Base-by-base conservation (phyloP, 2,888 invertebrate species). In the Loripinus fragilis region DNA sequence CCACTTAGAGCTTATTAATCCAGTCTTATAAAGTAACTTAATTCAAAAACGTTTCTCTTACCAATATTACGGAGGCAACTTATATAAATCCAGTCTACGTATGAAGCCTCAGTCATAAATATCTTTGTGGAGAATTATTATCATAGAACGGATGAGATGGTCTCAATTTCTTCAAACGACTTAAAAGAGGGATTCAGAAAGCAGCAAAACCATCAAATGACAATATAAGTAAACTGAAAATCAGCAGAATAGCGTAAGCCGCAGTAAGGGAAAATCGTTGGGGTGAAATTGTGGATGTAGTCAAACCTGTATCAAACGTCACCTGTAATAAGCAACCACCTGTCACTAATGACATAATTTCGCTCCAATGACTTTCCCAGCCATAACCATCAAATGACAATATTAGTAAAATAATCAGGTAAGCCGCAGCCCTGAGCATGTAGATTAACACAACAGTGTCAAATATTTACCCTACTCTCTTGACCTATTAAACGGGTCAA, bases 151-250 rank as follows among this genome's bases (percentile, higher is more conserved):
- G 3, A 60, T 12, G 60, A 15, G 33, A 33, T 15, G 30, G 60
- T 60, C 60, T 60, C 23, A 20, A 33, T 2, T 60, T 30, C 33
- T 33, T 60, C 60, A 60, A 60, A 60, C 15, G 60, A 60, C 60
- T 17, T 23, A 8, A 10, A 20, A 60, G 60, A 33, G 60, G 60
- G 12, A 5, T 38, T 38, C 5, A 12, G 38, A 38, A 12, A 8
- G 38, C 5, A 12, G 38, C 38, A 38, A 38, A 5, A 60, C 15
- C 60, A 28, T 60, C 60, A 60, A 60, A 60, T 7, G 60, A 60
- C 60, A 20, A 25, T 8, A 60, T 60, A 60, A 28, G 33, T 17
- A 33, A 60, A 60, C 23, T 20, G 60, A 33, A 33, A 7, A 33
- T 20, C 30, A 60, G 17, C 30, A 60, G 5, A 60, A 60, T 60